Conservation (phyloP, 2,888 invertebrate species). For the Dicranocentrus wangi region DNA sequence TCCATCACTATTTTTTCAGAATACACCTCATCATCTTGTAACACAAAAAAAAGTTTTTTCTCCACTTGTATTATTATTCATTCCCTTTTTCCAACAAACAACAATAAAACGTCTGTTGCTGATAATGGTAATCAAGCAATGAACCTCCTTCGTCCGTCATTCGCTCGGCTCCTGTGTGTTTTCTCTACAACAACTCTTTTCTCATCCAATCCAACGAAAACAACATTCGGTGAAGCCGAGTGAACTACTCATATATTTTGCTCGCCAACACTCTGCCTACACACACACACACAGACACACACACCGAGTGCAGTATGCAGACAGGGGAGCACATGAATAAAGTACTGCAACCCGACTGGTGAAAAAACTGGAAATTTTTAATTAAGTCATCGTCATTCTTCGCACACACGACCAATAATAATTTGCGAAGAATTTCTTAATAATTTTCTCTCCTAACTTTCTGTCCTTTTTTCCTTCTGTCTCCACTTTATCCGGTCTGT, state of each 20-base stretch:
- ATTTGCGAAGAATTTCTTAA: slow-evolving; percentile 50
- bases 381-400: slow-evolving; percentile 68
- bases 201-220: slow-evolving; percentile 6
- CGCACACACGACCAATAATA: slow-evolving; percentile 57
- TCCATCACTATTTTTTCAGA: slow-evolving; percentile 31
- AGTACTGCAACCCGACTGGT: neutral
- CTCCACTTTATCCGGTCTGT: slow-evolving; percentile 11
- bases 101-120: slow-evolving; percentile 42
- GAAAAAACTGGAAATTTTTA: slow-evolving; percentile 67
- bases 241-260: neutral
- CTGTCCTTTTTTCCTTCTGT: slow-evolving; percentile 19
- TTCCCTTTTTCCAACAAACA: slow-evolving; percentile 35
- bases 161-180: slow-evolving; percentile 20
- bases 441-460: slow-evolving; percentile 38
- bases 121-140: slow-evolving; percentile 53
- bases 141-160: slow-evolving; percentile 39
- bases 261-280: neutral
- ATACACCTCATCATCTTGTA: neutral
- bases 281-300: slow-evolving; percentile 3
- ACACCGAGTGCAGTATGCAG: neutral
- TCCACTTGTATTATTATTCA: slow-evolving; percentile 35
- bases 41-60: slow-evolving; percentile 15
- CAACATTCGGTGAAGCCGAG: neutral
- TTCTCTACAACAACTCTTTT: slow-evolving; percentile 29
- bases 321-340: neutral